Base-by-base conservation (phyloP, 2,113 vertebrate species). In the Megalops atlanticus region DNA sequence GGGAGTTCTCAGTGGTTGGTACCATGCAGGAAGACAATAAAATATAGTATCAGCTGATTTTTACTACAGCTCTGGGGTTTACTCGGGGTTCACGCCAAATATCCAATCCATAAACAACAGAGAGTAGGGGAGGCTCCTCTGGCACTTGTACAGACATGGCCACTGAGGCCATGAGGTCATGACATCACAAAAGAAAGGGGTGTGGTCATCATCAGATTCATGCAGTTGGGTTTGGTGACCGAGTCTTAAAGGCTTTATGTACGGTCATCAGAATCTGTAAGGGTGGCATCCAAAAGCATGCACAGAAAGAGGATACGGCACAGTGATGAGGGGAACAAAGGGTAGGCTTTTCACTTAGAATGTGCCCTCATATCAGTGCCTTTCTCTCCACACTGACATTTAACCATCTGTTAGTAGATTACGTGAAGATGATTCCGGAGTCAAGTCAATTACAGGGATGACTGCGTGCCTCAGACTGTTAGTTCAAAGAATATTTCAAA, bases 361-460 rank as follows among this genome's bases (percentile, higher is more conserved):
- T 80, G 36, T 8, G 49, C 39, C 75, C 64, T 78, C n/a, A 85
- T 76, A 80, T 80, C 54, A 64, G 80, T 43, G 80, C 79, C 54
- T 79, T 82, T 84, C 84, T 84, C 70, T 85, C 82, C 84, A 89
- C 69, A 52, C 69, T 86, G 76, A 64, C 58, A 81, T 87, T 83
- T 79, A 84, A 16, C 73, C 39, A 54, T 80, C 70, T 38, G 33
- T 52, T 74, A 41, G 10, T 68, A 68, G 58, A 24, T 14, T 5
- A 71, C 69, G 11, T 31, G 5, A 71, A 31, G 27, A 27, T 71
- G 24, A 39, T 39, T 39, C 18, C 24, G 1, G 8, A 74, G 54
- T 27, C 8, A 69, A 10, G 39, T 75, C 18, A 73, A 3, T 73
- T 15, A 27, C 39, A 43, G 21, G 16, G 40, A 36, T 74, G 72